Base-by-base conservation (phyloP, 2,113 vertebrate genomes). In the Notarius quadriscutis region DNA sequence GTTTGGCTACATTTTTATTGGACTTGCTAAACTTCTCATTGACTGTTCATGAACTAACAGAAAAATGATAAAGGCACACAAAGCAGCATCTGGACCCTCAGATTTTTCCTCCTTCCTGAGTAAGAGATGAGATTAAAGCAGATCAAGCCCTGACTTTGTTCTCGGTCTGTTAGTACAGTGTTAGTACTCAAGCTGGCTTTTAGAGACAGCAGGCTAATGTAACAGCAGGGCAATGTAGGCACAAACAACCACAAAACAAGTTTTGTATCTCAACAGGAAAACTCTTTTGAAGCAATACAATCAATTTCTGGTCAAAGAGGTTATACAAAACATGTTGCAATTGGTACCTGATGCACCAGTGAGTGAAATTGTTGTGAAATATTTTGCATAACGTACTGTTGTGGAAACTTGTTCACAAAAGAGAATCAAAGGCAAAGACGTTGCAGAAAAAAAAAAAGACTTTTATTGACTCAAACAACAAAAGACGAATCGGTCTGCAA, bases 111-210 rank as follows among this genome's bases (percentile, higher is more conserved):
- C 7, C 17, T 34, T 5, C 4, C 8, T 6, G 55, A 27, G 22
- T 0, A 12, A 77, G 74, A 77, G 12, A 77, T 14, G 48, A 77
- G 50, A 77, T 81, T 51, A 84, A 69, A 84, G 82, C 48, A 53
- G 15, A 84, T 18, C 51, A 22, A 22, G 65, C 50, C 17, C 55
- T 25, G 22, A 82, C 81, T 82, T 62, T 82, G 60, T 82, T 82
- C 58, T 27, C 10, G 62, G 48, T 25, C 62, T 27, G 48, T 83
- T 60, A 58, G 53, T 22, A n/a, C 27, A 58, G 62, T 58, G 30
- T 48, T 57, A 84, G 20, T 22, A 14, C 18, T 25, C 30, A 30
- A 72, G 27, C 53, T 30, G 83, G 27, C 48, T 69, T n/a, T 67
- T 84, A 17, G 71, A 53, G 48, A 79, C 53, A 79, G 50, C 62